A percentile compares a stretch with the other conserved stretches of the same genome.
These are phyloP conservation scores for Dendrolimus pini DNA, from an alignment of 2,888 invertebrate genomes.

Conservation along the genomic window DNA sequence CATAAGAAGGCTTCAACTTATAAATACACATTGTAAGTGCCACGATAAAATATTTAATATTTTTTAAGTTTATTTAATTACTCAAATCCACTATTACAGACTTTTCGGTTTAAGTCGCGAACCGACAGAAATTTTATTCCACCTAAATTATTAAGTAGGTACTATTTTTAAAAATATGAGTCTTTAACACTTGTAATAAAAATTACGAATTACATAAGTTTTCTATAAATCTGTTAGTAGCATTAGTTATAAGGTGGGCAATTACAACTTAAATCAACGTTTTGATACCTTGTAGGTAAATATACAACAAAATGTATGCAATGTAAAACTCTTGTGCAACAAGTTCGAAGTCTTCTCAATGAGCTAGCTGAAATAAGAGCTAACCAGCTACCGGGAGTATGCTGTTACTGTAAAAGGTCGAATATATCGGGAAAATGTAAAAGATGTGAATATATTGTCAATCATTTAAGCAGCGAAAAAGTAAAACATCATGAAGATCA, in stretches of 20 bases:
- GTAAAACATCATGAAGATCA: constrained; percentile 16
- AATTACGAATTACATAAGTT: too few relatives aligned
- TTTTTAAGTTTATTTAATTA: constrained; percentile 1
- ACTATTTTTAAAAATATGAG: too few relatives aligned
- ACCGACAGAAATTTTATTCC: too few relatives aligned
- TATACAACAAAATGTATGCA: constrained; percentile 25
- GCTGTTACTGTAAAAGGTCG: constrained; percentile 30
- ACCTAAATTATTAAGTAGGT: too few relatives aligned
- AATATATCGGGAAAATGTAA: constrained; percentile 27
- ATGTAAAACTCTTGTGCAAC: constrained; percentile 29
- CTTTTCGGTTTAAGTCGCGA: too few relatives aligned
- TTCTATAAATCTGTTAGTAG: too few relatives aligned
- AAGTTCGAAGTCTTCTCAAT: constrained; percentile 27
- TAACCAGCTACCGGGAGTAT: constrained; percentile 26
- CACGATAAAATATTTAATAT: not conserved
- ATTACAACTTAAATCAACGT: too few relatives aligned
- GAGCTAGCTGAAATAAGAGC: constrained; percentile 30
- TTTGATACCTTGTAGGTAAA: not conserved
- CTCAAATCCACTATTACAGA: too few relatives aligned
- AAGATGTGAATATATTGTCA: constrained; percentile 30
- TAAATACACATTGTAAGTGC: constrained; percentile 27
- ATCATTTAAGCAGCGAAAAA: constrained; percentile 21
- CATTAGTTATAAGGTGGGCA: too few relatives aligned
- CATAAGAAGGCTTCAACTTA: constrained; percentile 20
- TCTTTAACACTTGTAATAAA: too few relatives aligned